Evolutionary conservation across 1,140 invertebrate species (phyloP).

Genomic region (Sinonovacula constricta): DNA sequence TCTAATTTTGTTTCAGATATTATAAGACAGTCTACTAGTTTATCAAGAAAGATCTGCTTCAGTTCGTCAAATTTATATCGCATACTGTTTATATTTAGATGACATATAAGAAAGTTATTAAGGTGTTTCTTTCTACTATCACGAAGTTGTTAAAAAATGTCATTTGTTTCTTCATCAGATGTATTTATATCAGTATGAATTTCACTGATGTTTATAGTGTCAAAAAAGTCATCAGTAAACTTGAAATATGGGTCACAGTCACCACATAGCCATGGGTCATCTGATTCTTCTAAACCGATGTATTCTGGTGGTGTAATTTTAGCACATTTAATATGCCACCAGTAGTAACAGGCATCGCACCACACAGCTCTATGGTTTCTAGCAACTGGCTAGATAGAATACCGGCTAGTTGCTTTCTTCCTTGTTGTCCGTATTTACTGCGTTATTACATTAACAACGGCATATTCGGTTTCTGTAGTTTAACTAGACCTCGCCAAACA

Average conservation of each 20-base stretch:
- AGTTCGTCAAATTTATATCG: slow-evolving; percentile 34
- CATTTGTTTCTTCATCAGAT: not conserved
- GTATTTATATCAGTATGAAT: not conserved
- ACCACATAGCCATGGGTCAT: not conserved
- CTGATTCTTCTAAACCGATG: too few relatives aligned
- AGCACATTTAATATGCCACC: slow-evolving; percentile 33
- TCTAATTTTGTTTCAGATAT: slow-evolving; percentile 48
- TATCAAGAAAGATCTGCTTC: slow-evolving; percentile 14
- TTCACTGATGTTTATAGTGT: not conserved
- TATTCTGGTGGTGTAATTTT: too few relatives aligned
- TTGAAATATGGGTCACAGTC: not conserved
- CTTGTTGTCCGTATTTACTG: too few relatives aligned
- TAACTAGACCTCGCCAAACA: too few relatives aligned
- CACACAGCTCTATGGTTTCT: not conserved
- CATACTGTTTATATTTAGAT: slow-evolving; percentile 50
- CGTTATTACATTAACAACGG: too few relatives aligned
- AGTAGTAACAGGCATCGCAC: slow-evolving; percentile 8
- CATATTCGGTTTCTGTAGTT: too few relatives aligned
- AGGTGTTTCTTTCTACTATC: slow-evolving; percentile 9
- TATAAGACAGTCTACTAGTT: slow-evolving; percentile 28
- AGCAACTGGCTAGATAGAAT: not conserved
- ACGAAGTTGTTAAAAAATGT: not conserved
- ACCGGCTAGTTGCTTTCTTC: not conserved
- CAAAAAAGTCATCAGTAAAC: not conserved
- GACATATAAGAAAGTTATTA: slow-evolving; percentile 20